Conservation (phyloP, 2,113 vertebrate genomes). For the Caloenas nicobarica region DNA sequence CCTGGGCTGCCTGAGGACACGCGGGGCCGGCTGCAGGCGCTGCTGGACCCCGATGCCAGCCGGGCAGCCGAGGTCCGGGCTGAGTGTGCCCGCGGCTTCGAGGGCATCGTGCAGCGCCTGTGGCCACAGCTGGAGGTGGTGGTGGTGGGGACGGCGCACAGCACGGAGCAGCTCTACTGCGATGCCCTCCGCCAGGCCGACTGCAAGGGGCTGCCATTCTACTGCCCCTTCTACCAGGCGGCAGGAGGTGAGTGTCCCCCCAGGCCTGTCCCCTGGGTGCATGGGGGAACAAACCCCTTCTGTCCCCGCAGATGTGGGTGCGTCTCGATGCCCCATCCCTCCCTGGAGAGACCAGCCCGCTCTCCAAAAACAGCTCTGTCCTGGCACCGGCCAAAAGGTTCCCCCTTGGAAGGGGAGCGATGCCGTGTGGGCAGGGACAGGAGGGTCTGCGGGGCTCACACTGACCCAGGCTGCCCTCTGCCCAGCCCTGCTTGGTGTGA, state of each 20-base stretch:
- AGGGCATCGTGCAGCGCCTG: slow-evolving; percentile 80
- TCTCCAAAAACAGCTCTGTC: background rate
- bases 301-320: accelerated
- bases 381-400: background rate
- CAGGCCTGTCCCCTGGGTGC: background rate
- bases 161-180: slow-evolving; percentile 77
- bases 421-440: accelerated
- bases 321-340: background rate
- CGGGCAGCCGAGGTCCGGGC: slow-evolving; percentile 77
- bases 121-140: slow-evolving; percentile 88
- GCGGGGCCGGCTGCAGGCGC: slow-evolving; percentile 61
- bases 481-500: slow-evolving; percentile 86
- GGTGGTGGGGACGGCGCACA: slow-evolving; percentile 67
- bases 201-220: slow-evolving; percentile 85
- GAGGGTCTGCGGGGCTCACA: accelerated
- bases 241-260: slow-evolving; percentile 81
- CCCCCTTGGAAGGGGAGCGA: background rate
- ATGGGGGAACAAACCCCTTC: too few species aligned
- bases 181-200: slow-evolving; percentile 76
- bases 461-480: accelerated
- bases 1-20: slow-evolving; percentile 68
- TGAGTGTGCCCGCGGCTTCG: slow-evolving; percentile 77
- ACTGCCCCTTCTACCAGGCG: slow-evolving; percentile 85
- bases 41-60: slow-evolving; percentile 67
- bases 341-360: background rate